Conservation (phyloP, 2,113 vertebrate genomes). For the Ranitomeya imitator region DNA sequence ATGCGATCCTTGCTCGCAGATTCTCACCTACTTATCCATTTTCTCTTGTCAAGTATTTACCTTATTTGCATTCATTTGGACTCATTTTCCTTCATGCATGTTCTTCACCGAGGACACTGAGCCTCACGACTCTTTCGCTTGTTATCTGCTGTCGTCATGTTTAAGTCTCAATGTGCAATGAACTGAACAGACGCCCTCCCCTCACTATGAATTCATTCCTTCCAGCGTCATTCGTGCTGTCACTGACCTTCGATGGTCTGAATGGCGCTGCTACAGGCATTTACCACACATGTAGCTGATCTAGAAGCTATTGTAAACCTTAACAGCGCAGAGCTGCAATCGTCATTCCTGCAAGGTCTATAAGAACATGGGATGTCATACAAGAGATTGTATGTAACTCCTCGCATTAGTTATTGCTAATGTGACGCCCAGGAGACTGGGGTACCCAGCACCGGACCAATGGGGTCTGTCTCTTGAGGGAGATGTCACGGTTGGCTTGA, state of each 20-base stretch:
- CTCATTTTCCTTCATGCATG: neutral
- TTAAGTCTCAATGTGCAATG: neutral
- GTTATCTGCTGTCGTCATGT: neutral
- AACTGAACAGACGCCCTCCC: neutral
- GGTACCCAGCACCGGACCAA: too few relatives aligned
- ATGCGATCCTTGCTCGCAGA: neutral
- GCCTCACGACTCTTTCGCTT: neutral
- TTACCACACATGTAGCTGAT: neutral
- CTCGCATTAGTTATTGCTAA: neutral
- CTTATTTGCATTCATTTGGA: neutral
- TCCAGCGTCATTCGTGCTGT: conserved; percentile 14
- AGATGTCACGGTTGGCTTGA: too few relatives aligned
- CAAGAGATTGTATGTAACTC: neutral
- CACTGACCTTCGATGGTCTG: conserved; percentile 23
- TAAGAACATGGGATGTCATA: neutral
- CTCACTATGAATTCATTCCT: neutral
- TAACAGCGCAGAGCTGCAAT: neutral
- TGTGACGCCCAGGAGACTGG: too few relatives aligned
- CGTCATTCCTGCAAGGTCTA: neutral
- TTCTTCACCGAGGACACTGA: neutral
- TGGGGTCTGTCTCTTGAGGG: too few relatives aligned
- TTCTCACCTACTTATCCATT: too few relatives aligned
- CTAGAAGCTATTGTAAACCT: neutral
- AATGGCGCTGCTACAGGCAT: neutral
- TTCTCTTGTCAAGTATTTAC: neutral